Evolutionary conservation across 2,797 vertebrate species (phyloP).

Genomic region (Cossypha caffra): DNA sequence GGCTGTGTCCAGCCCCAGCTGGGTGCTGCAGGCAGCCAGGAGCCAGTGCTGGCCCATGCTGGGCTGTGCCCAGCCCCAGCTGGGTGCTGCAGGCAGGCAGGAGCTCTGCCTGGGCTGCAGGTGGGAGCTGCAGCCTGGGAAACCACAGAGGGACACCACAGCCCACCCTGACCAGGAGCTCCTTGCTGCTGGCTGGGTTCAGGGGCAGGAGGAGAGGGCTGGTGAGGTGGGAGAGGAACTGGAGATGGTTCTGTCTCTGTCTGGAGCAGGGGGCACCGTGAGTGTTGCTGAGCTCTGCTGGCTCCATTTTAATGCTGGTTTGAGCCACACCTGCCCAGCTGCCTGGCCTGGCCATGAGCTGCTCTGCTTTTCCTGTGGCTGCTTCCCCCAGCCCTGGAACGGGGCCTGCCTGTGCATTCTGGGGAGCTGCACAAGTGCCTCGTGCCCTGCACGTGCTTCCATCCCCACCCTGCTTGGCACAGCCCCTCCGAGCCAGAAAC

Average conservation of each 20-base stretch:
- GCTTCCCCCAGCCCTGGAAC: neutral
- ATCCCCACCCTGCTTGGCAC: neutral
- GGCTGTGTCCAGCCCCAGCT: neutral
- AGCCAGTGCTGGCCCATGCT: neutral
- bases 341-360: neutral
- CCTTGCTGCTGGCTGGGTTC: rapidly evolving
- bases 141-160: neutral
- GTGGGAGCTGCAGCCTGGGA: neutral
- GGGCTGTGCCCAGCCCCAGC: neutral
- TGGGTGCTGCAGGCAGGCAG: neutral
- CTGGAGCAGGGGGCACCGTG: neutral
- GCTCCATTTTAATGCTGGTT: rapidly evolving
- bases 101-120: neutral
- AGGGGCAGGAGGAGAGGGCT: neutral
- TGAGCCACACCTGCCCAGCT: neutral
- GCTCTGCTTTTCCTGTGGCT: neutral
- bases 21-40: neutral
- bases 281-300: neutral
- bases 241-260: neutral
- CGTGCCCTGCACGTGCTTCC: neutral
- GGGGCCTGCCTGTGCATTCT: neutral
- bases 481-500: neutral
- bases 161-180: neutral
- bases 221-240: neutral
- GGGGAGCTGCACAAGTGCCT: neutral